Base-by-base conservation (phyloP, 2,888 invertebrate species). In the Scaptomyza reducta region DNA sequence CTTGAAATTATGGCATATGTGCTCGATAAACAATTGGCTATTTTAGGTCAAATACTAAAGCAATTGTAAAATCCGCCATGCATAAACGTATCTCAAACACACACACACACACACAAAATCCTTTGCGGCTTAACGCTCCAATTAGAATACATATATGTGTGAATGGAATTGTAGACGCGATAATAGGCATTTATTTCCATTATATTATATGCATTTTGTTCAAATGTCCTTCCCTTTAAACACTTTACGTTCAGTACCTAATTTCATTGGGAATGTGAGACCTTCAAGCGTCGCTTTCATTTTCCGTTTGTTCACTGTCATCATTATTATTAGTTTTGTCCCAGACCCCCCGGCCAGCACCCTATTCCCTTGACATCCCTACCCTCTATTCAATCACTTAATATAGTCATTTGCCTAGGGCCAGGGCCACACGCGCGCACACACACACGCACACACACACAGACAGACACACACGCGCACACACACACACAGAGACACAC, bases 401-500 rank as follows among this genome's bases (percentile, higher is more conserved):
- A 80, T 79, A 59, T 59, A 70, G 70, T 68, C 67, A 62, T 75
- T 68, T 58, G 56, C 79, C 76, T 66, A 61, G 72, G 58, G 61
- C 58, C 74, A 76, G 71, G 73, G 74, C 44, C 76, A 51, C 29
- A 38, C n/a, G n/a, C n/a, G n/a, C n/a, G n/a, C 31, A 45, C 33
- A 60, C 14, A 60, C 22, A 55, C 6, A 41, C 11, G 33, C 10
- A 41, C 11, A 50, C 3, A 40, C 5, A 54, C 3, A 42, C 6
- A 33, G 33, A 38, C 31, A 45, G 31, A 60, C 14, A 60, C 22
- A 55, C 6, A 41, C 11, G n/a, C n/a, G n/a, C n/a, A 38, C 31
- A 45, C 33, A 60, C 14, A 60, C 22, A 55, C 6, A 41, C 11
- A 38, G 10, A 41, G 11, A 50, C 3, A 40, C 5, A 54, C 3